Evolutionary conservation across 2,113 vertebrate genomes (phyloP).

Genomic region (Rhegmatorhina hoffmannsi): DNA sequence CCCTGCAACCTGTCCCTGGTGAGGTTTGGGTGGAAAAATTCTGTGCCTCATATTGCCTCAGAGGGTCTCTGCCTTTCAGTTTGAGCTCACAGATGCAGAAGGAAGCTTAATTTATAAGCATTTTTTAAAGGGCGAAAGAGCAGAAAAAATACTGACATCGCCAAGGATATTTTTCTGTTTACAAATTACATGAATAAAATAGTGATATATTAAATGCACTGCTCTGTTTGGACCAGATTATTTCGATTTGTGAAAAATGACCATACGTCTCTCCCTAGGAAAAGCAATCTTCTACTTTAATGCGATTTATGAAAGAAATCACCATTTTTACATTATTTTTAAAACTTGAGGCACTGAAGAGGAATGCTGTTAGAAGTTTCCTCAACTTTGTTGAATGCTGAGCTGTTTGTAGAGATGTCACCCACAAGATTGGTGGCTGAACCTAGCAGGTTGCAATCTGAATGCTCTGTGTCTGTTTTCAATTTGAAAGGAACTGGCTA

Average conservation of each 20-base stretch:
- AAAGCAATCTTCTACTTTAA: conserved; percentile 61
- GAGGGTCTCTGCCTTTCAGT: not conserved
- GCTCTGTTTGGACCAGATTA: conserved; percentile 51
- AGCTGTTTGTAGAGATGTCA: conserved; percentile 73
- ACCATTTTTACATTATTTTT: conserved; percentile 63
- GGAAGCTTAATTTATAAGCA: conserved; percentile 9
- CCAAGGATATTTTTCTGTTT: conserved; percentile 59
- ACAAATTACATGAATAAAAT: conserved; percentile 57
- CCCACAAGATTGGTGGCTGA: conserved; percentile 66
- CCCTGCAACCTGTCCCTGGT: not conserved
- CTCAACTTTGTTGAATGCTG: conserved; percentile 66
- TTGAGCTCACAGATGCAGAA: not conserved
- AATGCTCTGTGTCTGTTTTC: conserved; percentile 72
- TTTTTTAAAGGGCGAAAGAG: conserved; percentile 56
- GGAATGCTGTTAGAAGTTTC: conserved; percentile 67
- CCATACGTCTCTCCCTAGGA: conserved; percentile 41
- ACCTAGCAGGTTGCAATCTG: conserved; percentile 64
- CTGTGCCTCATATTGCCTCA: rapidly evolving
- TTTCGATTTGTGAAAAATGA: conserved; percentile 68
- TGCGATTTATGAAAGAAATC: conserved; percentile 64
- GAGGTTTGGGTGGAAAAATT: not conserved
- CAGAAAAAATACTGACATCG: conserved; percentile 30
- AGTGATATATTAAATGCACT: conserved; percentile 59
- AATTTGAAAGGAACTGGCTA: conserved; percentile 70
- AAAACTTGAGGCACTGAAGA: conserved; percentile 56